phyloP scores from a whole-genome alignment of 2,113 vertebrate genomes.

The Varanus komodoensis region DNA sequence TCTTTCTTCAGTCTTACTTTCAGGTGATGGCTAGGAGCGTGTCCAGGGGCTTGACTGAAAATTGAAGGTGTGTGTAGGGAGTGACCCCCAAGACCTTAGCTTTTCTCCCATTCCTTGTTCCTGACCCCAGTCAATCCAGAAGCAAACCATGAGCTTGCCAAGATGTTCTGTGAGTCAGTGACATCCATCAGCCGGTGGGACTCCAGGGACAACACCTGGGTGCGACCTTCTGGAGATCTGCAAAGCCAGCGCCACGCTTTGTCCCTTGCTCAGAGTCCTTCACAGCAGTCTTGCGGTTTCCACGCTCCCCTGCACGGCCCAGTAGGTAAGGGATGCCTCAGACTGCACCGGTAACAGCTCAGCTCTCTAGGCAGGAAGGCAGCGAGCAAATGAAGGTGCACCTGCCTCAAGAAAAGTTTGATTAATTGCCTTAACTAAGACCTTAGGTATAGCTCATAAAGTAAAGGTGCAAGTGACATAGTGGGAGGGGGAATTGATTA shows the following conservation, averaged over 20 bases:
- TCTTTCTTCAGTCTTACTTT: neutral
- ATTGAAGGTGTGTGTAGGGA: neutral
- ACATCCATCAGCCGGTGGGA: neutral
- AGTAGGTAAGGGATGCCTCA: constrained; percentile 63
- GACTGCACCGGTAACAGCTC: constrained; percentile 64
- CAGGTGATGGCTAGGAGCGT: neutral
- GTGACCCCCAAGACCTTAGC: neutral
- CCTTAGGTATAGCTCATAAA: constrained; percentile 80
- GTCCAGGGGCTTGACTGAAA: too few species aligned
- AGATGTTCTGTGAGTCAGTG: neutral
- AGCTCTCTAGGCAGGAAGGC: constrained; percentile 67
- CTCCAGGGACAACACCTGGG: neutral
- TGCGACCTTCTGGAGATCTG: neutral
- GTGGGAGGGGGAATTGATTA: constrained; percentile 74
- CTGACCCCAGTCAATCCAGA: neutral
- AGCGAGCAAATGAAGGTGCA: constrained; percentile 63
- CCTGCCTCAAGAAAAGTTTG: constrained; percentile 74
- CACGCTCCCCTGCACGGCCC: constrained; percentile 28
- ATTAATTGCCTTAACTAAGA: constrained; percentile 82
- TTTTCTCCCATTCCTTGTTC: neutral
- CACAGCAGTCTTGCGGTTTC: neutral
- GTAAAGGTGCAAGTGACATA: constrained; percentile 70
- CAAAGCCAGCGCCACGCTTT: neutral
- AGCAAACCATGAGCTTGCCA: neutral
- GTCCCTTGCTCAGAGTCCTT: constrained; percentile 31